These are phyloP conservation scores for Anguilla anguilla DNA, from an alignment of 2,797 vertebrate species.

Conservation along the genomic window DNA sequence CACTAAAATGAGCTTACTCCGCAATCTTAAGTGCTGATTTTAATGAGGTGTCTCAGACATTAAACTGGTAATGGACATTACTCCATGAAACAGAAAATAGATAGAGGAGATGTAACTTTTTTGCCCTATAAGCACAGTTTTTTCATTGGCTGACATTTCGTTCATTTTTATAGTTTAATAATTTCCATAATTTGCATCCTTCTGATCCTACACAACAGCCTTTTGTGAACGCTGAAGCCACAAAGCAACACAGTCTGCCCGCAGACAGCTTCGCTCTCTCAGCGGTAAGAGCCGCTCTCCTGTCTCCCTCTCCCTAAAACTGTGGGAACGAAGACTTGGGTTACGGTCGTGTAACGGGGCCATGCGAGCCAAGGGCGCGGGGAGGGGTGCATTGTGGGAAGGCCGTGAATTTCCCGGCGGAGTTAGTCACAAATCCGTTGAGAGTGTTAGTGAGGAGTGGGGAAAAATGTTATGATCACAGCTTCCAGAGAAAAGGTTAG, in stretches of 20 bases:
- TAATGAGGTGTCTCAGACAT: not conserved
- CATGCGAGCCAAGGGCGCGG: not conserved
- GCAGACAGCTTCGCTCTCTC: not conserved
- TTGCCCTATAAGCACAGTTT: not conserved
- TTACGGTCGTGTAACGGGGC: not conserved
- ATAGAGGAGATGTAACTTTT: not conserved
- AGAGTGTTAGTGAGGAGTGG: constrained; percentile 8
- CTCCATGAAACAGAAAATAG: not conserved
- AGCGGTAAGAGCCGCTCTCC: not conserved
- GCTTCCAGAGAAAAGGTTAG: not conserved
- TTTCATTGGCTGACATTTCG: not conserved
- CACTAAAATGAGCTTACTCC: not conserved
- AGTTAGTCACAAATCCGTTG: constrained; percentile 13
- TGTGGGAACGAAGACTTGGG: no score
- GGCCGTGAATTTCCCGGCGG: not conserved
- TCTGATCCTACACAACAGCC: not conserved
- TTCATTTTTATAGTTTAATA: not conserved
- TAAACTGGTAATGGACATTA: not conserved
- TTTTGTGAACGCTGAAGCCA: not conserved
- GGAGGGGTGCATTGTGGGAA: not conserved
- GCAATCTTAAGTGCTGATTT: not conserved
- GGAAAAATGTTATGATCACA: not conserved
- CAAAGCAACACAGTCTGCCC: not conserved
- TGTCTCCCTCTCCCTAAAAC: not conserved
- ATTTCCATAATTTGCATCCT: not conserved